Evolutionary conservation across 2,888 invertebrate species (phyloP).

Genomic region (Glaucopsyche alexis): DNA sequence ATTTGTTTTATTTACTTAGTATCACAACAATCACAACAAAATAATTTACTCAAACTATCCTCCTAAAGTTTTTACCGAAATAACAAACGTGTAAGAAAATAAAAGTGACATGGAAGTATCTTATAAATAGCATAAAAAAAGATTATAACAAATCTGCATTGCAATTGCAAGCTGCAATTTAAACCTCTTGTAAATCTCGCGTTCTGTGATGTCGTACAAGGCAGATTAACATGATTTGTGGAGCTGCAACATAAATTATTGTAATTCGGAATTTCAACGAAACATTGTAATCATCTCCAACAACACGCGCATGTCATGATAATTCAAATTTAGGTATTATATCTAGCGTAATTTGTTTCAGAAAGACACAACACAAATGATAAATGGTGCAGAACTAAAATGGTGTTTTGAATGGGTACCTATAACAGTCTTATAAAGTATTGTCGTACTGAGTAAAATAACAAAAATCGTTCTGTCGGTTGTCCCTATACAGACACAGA

Average conservation of each 20-base stretch:
- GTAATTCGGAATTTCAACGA: slow-evolving; percentile 2
- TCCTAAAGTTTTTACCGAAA: not conserved
- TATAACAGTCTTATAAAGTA: too few species aligned
- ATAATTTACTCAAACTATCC: too few species aligned
- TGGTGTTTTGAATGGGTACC: too few species aligned
- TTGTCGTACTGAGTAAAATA: too few species aligned
- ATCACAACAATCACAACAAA: not conserved
- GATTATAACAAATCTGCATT: slow-evolving; percentile 10
- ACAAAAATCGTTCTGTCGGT: too few species aligned
- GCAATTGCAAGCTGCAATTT: not conserved
- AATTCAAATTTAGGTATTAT: not conserved
- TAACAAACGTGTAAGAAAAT: not conserved
- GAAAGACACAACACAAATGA: not conserved
- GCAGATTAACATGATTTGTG: slow-evolving; percentile 1
- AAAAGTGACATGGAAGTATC: not conserved
- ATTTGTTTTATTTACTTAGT: too few species aligned
- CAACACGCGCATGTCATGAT: not conserved
- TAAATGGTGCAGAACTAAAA: not conserved
- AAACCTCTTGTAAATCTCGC: not conserved
- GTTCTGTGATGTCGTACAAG: not conserved
- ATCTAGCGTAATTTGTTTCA: not conserved
- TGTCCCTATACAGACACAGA: too few species aligned
- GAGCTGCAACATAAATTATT: not conserved
- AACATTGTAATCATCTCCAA: not conserved
- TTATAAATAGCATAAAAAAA: not conserved